These are phyloP conservation scores for Myrmophylax atrothorax DNA, from an alignment of 2,113 vertebrate species.

Conservation along the genomic window DNA sequence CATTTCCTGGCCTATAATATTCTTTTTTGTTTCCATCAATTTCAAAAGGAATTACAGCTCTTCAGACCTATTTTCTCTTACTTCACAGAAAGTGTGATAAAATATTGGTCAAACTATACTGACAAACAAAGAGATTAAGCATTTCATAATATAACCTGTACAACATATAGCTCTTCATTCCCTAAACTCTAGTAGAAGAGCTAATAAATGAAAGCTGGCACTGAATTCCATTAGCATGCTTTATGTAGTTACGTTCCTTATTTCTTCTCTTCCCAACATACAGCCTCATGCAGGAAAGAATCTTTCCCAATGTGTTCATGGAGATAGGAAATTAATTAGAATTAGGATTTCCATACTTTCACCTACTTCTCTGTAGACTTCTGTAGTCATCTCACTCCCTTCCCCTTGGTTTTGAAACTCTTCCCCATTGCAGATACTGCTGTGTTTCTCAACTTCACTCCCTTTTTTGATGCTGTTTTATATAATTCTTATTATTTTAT, in stretches of 20 bases:
- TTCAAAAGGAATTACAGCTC: neutral
- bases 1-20: neutral
- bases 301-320: neutral
- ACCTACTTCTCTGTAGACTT: neutral
- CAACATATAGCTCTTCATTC: neutral
- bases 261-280: neutral
- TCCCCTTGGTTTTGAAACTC: neutral
- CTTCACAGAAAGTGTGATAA: neutral
- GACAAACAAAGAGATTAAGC: neutral
- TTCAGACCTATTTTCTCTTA: neutral
- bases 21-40: neutral
- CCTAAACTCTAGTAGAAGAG: neutral
- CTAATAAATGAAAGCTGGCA: neutral
- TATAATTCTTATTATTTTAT: neutral
- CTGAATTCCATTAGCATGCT: neutral
- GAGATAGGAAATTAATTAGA: neutral
- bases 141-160: neutral
- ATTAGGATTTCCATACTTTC: neutral
- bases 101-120: neutral
- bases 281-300: neutral
- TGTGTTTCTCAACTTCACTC: neutral
- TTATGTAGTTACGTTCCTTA: neutral
- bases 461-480: neutral
- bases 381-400: neutral
- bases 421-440: neutral